Base-by-base conservation (phyloP, 2,797 vertebrate species). In the Orestias chungarensis region DNA sequence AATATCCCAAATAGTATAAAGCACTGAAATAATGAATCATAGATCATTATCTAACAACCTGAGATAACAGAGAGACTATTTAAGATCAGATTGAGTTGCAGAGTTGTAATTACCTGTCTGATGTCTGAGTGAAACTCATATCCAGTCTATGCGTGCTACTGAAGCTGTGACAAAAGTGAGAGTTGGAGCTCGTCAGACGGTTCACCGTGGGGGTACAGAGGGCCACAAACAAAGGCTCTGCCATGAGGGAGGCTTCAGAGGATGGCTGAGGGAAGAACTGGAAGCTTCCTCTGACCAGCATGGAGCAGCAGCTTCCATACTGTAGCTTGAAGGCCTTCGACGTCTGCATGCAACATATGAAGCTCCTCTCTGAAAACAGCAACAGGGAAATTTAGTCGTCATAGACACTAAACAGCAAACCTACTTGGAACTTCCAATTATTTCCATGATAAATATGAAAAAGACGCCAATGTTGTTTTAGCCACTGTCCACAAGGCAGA, bases 291-390 rank as follows among this genome's bases (percentile, higher is more conserved):
- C 64, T 71, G 71, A 97, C 91, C 44, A 93, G 76, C 83, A 95
- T 75, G 0, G 93, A 93, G 27, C 89, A 93, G 55, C 92, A 90
- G 15, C 87, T 86, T 9, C 93, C 85, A 0, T 92, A 84, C 40
- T 90, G 93, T 64, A 93, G 74, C 69, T 90, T 94, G 71, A 95
- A 93, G 12, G 93, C 86, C 79, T 94, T 96, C 74, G 95, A 95
- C 0, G 93, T 93, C 66, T 90, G 88, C 94, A 96, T 95, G 20
- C 91, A 86, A 0, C 94, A 93, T 59, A 95, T 79, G 46, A 96
- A 96, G 0, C 91, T 94, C 73, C 92, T 85, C 82, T 95, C 96
- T 96, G 92, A 18, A 1, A 70, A 55, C 40, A 65, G 31, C 11
- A 25, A 54, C 6, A 0, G 4, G 0, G 0, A 33, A 42, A 52